Base-by-base conservation (phyloP, 2,797 vertebrate species). In the Botia kubotai region DNA sequence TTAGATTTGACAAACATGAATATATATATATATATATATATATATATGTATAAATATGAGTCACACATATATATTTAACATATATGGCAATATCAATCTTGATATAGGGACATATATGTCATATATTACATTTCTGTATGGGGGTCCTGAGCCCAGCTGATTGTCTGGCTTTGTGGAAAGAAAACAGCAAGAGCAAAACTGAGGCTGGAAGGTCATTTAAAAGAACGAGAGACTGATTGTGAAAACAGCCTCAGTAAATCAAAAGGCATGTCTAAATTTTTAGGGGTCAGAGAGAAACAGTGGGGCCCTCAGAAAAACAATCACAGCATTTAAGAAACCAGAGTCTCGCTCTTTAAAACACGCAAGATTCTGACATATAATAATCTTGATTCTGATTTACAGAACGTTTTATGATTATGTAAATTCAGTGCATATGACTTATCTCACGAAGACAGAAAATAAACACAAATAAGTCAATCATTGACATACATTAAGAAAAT, bases 191-290 rank as follows among this genome's bases (percentile, higher is more conserved):
- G 48, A 76, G 29, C 29, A 13, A 39, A 19, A 55, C 60, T 65
- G 60, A 55, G 72, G 58, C 63, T 23, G 19, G 60, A 79, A 67
- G 82, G 82, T 81, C 60, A 48, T 70, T 75, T 75, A 55, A 73
- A 83, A 80, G 85, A 19, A 81, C 57, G 71, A 72, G 53, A 80
- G 86, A 75, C 84, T n/a, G n/a, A n/a, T n/a, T 87, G 86, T 80
- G 81, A 87, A 86, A 87, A 87, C 86, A 87, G 74, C 72, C 21
- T 43, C 50, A 76, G 76, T 81, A 77, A 80, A 85, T 83, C 83
- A 83, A 82, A 83, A 57, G 50, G 75, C 75, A 80, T 77, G 84
- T 82, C 81, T 72, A 82, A 84, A 84, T 81, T 84, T 74, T 46
- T 66, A 43, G 23, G 16, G 17, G 62, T 52, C 62, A 0, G 11